A percentile compares a stretch with the other conserved stretches of the same genome.
Evolutionary conservation across 2,113 vertebrate genomes (phyloP).

Genomic region (Megalops atlanticus): DNA sequence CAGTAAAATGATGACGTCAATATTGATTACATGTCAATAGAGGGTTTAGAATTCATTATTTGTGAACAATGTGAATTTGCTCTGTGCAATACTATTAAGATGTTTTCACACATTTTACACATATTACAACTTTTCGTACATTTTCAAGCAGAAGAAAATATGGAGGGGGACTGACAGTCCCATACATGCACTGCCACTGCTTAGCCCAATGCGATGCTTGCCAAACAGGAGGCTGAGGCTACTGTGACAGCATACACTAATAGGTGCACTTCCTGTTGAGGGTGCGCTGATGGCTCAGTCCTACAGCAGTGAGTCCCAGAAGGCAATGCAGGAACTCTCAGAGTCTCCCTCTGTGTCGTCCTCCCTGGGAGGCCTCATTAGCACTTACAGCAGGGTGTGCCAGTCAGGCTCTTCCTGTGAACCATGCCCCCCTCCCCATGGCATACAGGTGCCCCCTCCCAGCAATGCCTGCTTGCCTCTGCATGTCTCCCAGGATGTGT

Average conservation of each 20-base stretch:
- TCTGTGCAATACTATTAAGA: too few species aligned
- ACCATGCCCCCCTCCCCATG: not conserved
- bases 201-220: not conserved
- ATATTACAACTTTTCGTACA: too few species aligned
- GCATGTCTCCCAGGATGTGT: not conserved
- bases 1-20: too few species aligned
- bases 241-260: not conserved
- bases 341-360: conserved; percentile 35
- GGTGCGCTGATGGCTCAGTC: too few species aligned
- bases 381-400: conserved; percentile 24
- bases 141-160: too few species aligned
- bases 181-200: too few species aligned
- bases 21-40: too few species aligned
- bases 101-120: too few species aligned
- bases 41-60: too few species aligned
- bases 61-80: too few species aligned
- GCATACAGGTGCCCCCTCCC: conserved; percentile 21
- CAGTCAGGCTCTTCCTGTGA: not conserved
- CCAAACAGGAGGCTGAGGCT: not conserved
- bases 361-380: conserved; percentile 42
- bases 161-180: too few species aligned
- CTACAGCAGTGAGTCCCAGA: conserved; percentile 33
- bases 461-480: not conserved
- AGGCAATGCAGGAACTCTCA: conserved; percentile 45
- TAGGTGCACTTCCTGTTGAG: conserved; percentile 35